Base-by-base conservation (phyloP, 2,888 invertebrate species). In the Vesta saturnalis region DNA sequence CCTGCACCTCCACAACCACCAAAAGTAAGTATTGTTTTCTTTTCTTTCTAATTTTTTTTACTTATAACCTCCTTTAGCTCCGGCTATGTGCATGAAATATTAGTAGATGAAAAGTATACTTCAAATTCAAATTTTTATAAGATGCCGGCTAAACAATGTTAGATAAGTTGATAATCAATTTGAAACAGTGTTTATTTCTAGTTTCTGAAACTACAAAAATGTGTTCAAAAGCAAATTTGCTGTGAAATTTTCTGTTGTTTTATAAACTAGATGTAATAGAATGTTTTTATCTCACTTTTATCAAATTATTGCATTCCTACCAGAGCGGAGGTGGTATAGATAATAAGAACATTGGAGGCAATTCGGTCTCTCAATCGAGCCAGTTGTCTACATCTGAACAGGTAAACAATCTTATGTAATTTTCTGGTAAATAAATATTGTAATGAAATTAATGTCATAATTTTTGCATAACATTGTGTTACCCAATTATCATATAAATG, bases 1-100 rank as follows among this genome's bases (percentile, higher is more conserved):
- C 92, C 92, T 10, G 92, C 92, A 47, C 91, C 91, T 19, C 91
- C 91, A 61, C 92, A 91, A 69, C 86, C 89, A 43, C 81, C 81
- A 30, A 85, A 85, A 81, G 84, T 84, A 75, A 39, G 39, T n/a
- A 3, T 5, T 23, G 3, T 23, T 5, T 23, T 23, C 8, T 23
- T 8, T 5, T 23, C 23, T n/a, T 39, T 39, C n/a, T n/a, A 39
- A n/a, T 39, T 39, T n/a, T 12, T 39, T 12, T n/a, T n/a, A 30
- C 30, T 6, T 12, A 39, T 39, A 6, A n/a, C 39, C 39, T 39
- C 39, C 39, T 39, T 39, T 39, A 39, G 39, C 39, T 39, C 39
- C n/a, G 8, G 39, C n/a, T n/a, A 39, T n/a, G 3, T n/a, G n/a
- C 8, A 39, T 39, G 39, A 39, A 39, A 39, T 5, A 23, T n/a